phyloP scores from a whole-genome alignment of 2,888 invertebrate species.

The Dioctria rufipes region DNA sequence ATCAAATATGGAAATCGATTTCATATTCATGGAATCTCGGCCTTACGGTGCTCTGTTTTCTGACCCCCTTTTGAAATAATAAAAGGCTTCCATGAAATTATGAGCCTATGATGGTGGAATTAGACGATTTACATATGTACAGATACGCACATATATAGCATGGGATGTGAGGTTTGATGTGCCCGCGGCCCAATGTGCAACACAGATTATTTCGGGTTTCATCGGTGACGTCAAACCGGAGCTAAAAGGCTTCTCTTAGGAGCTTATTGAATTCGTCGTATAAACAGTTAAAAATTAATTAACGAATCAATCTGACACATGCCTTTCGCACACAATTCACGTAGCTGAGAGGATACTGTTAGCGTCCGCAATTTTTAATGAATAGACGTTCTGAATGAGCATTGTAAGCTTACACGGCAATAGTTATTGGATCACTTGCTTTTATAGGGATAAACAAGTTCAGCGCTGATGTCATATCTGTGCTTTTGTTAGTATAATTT shows the following conservation, averaged over 20 bases:
- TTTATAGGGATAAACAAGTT: too few relatives aligned
- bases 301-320: slow-evolving; percentile 24
- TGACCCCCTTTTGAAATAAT: too few relatives aligned
- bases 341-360: too few relatives aligned
- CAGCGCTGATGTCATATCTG: too few relatives aligned
- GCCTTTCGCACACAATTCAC: background rate
- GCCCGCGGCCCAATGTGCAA: background rate
- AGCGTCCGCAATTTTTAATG: too few relatives aligned
- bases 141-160: background rate
- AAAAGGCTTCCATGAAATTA: slow-evolving; percentile 25
- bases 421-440: too few relatives aligned
- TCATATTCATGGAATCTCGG: background rate
- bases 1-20: slow-evolving; percentile 45
- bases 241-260: background rate
- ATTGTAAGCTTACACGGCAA: too few relatives aligned
- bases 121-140: too few relatives aligned
- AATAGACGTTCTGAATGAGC: too few relatives aligned
- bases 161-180: slow-evolving; percentile 21
- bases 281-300: slow-evolving; percentile 31
- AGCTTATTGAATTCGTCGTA: background rate
- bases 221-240: background rate
- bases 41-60: background rate
- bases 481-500: too few relatives aligned
- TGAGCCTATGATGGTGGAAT: slow-evolving; percentile 4
- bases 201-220: too few relatives aligned